A percentile compares a stretch with the other conserved stretches of the same genome.
phyloP scores from a whole-genome alignment of 1,140 invertebrate species.

The Euglossa dilemma region DNA sequence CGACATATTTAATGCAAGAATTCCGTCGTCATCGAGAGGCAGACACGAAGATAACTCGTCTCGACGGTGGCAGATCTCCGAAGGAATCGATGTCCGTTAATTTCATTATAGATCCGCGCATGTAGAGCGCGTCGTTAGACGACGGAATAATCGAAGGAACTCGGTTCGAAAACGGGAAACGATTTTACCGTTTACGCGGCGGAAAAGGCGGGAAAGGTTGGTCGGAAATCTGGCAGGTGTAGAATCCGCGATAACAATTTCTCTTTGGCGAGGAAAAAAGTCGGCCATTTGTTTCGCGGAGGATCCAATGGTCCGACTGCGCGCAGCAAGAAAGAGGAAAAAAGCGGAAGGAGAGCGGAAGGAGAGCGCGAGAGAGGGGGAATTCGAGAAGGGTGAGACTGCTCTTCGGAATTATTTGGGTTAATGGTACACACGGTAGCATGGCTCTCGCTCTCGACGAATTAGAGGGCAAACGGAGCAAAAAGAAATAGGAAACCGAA shows the following conservation, averaged over 20 bases:
- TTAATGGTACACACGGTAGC: slow-evolving; percentile 63
- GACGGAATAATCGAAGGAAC: no score
- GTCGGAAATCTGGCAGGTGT: no score
- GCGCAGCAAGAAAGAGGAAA: neutral
- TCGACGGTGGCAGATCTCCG: no score
- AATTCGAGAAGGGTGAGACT: slow-evolving; percentile 32
- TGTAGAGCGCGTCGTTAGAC: no score
- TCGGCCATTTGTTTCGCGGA: neutral
- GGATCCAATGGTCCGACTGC: neutral
- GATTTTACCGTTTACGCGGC: no score
- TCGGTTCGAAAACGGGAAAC: no score
- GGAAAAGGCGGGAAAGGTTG: no score
- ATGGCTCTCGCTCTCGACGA: slow-evolving; percentile 42
- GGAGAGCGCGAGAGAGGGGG: neutral
- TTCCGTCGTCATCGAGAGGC: no score
- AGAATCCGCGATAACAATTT: neutral
- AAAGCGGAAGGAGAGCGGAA: neutral
- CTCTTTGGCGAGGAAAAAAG: neutral
- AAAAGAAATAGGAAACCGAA: slow-evolving; percentile 51
- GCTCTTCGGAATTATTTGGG: slow-evolving; percentile 66
- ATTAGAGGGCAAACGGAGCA: slow-evolving; percentile 55
- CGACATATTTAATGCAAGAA: no score
- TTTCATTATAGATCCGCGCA: no score
- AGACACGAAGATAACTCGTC: no score
- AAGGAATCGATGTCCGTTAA: no score